Percentiles rank a stretch among this genome's conserved stretches.
Evolutionary conservation across 2,888 invertebrate species (phyloP).

Genomic region (Cephus pygmeus): DNA sequence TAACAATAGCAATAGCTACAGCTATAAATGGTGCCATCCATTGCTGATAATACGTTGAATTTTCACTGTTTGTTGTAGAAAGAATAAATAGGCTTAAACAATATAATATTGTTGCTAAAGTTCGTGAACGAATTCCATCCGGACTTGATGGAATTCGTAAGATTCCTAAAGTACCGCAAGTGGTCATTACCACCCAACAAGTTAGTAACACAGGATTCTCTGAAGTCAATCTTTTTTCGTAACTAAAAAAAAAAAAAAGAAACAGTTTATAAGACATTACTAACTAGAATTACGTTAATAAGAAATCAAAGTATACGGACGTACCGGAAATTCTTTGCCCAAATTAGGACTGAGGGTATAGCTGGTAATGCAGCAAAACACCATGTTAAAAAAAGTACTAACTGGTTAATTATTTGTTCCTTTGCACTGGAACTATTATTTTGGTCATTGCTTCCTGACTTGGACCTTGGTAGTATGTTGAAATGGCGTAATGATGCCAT

Average conservation of each 20-base stretch:
- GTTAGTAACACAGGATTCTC: slow-evolving; percentile 54
- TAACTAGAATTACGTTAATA: slow-evolving; percentile 12
- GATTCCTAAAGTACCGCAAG: slow-evolving; percentile 49
- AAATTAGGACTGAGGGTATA: slow-evolving; percentile 79
- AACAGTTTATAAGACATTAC: slow-evolving; percentile 13
- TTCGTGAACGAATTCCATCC: slow-evolving; percentile 30
- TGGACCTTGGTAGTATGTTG: slow-evolving; percentile 58
- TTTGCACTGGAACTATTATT: slow-evolving; percentile 33
- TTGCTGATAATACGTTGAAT: slow-evolving; percentile 55
- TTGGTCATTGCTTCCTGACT: slow-evolving; percentile 17
- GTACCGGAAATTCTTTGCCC: slow-evolving; percentile 85
- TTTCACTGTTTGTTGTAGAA: slow-evolving; percentile 42
- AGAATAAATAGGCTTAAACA: slow-evolving; percentile 52
- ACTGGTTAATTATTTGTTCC: slow-evolving; percentile 75
- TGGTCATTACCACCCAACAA: slow-evolving; percentile 54
- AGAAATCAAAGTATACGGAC: background rate
- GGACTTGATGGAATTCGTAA: slow-evolving; percentile 44
- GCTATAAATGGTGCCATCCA: slow-evolving; percentile 54
- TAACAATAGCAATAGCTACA: slow-evolving; percentile 35
- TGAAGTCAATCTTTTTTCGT: slow-evolving; percentile 48
- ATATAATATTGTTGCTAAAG: slow-evolving; percentile 47
- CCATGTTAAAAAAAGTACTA: slow-evolving; percentile 79
- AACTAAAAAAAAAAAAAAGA: slow-evolving; percentile 36
- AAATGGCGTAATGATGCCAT: slow-evolving; percentile 66
- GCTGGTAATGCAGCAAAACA: slow-evolving; percentile 75